Evolutionary conservation across 1,140 invertebrate genomes (phyloP).

Genomic region (Brevipalpus yothersi): DNA sequence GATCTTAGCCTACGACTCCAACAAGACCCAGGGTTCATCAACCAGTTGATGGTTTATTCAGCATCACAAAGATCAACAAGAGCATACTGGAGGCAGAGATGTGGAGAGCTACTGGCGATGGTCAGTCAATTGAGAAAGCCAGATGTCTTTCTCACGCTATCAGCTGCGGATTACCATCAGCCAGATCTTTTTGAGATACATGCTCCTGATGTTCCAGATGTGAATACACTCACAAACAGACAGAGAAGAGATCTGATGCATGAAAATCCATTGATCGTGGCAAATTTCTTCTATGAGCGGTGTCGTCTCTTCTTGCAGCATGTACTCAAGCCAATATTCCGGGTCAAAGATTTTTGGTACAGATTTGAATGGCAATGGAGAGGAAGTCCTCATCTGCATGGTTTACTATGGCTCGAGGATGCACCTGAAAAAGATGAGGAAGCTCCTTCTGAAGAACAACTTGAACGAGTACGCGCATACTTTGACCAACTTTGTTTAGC

Average conservation of each 20-base stretch:
- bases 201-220: not conserved
- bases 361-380: too few relatives aligned
- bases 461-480: too few relatives aligned
- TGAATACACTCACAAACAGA: not conserved
- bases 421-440: not conserved
- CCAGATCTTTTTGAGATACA: not conserved
- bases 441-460: not conserved
- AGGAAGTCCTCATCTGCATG: not conserved
- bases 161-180: not conserved
- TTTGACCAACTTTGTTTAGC: too few relatives aligned
- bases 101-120: not conserved
- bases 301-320: not conserved
- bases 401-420: not conserved
- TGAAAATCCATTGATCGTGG: not conserved
- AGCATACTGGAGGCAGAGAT: not conserved
- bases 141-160: not conserved
- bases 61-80: not conserved
- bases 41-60: too few relatives aligned
- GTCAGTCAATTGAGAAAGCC: not conserved
- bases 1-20: not conserved
- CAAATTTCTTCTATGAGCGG: not conserved
- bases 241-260: not conserved
- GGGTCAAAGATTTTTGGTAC: not conserved
- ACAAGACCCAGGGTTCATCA: not conserved
- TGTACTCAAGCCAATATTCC: not conserved